Conservation (phyloP, 2,797 vertebrate genomes). For the Arctocebus calabarensis region DNA sequence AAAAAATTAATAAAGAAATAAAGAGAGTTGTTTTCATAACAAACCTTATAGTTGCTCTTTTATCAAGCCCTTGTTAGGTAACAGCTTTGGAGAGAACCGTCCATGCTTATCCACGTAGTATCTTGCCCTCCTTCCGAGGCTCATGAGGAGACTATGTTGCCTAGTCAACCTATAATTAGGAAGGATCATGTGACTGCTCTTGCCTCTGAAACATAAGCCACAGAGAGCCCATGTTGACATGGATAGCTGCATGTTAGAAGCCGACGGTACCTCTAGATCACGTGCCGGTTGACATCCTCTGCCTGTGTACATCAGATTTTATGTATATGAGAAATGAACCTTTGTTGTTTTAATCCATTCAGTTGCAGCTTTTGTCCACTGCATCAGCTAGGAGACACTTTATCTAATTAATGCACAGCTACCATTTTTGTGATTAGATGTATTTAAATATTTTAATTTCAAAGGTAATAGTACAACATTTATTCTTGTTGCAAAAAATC, state of each 20-base stretch:
- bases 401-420: not conserved
- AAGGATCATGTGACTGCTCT: not conserved
- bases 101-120: not conserved
- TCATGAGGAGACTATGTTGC: not conserved
- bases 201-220: not conserved
- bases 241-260: not conserved
- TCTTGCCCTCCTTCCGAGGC: not conserved
- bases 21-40: not conserved
- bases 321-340: not conserved
- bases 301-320: not conserved
- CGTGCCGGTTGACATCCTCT: not conserved
- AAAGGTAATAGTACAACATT: not conserved
- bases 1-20: not conserved
- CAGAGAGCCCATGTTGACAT: not conserved
- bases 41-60: not conserved
- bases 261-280: not conserved
- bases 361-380: not conserved
- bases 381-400: not conserved
- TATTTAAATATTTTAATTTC: constrained; percentile 39
- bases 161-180: not conserved
- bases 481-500: not conserved
- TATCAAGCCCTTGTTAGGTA: not conserved
- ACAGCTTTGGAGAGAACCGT: not conserved
- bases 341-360: constrained; percentile 1
- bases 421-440: not conserved